Evolutionary conservation across 2,888 invertebrate genomes (phyloP).

Genomic region (Formica aserva): DNA sequence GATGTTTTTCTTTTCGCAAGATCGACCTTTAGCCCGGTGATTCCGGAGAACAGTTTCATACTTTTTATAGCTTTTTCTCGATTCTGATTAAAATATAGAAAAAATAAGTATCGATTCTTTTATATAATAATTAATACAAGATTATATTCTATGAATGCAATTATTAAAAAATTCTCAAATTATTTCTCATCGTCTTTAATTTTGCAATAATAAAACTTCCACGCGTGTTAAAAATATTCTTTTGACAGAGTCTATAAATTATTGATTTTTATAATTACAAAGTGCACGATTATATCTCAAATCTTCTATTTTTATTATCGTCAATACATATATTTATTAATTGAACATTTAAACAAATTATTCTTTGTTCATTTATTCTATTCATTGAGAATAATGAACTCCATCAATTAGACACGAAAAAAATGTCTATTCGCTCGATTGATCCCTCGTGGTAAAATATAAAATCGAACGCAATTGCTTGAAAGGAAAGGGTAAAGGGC

Average conservation of each 20-base stretch:
- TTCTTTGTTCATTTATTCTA: neutral
- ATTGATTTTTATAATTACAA: neutral
- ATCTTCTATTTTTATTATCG: neutral
- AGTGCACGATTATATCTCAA: neutral
- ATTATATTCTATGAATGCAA: neutral
- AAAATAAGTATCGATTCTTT: neutral
- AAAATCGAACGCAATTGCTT: slow-evolving; percentile 36
- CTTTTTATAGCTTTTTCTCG: neutral
- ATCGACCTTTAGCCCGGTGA: neutral
- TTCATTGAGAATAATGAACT: slow-evolving; percentile 13
- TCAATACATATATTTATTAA: neutral
- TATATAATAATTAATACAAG: neutral
- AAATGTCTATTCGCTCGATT: slow-evolving; percentile 24
- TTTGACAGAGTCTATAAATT: neutral
- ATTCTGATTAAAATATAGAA: neutral
- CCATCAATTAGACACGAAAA: neutral
- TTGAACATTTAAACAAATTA: neutral
- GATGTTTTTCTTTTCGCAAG: neutral
- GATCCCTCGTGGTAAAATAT: slow-evolving; percentile 24
- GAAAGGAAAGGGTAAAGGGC: slow-evolving; percentile 5
- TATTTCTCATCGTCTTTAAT: neutral
- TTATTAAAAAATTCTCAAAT: neutral
- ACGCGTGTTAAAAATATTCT: neutral
- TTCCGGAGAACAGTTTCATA: neutral
- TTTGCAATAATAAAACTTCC: neutral